Base-by-base conservation (phyloP, 2,113 vertebrate species). In the Perca fluviatilis region DNA sequence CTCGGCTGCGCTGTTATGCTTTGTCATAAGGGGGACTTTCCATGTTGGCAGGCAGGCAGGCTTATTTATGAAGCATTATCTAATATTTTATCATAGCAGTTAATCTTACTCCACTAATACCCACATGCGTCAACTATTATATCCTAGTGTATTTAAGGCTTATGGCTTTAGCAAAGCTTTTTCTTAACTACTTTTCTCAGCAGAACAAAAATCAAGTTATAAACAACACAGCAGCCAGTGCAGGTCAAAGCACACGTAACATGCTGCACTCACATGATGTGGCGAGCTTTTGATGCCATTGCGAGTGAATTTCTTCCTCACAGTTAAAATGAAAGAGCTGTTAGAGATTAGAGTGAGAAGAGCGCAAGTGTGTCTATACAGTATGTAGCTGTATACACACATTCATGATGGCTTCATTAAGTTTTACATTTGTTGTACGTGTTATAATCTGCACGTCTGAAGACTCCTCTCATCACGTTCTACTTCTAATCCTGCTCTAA, bases 91-190 rank as follows among this genome's bases (percentile, higher is more conserved):
- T 84, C 82, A 80, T 40, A 64, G 57, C 83, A 86, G 74, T 87
- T 88, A 86, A 91, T 92, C 89, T 87, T 50, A 75, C 73, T 86
- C 40, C 60, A 60, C 75, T 85, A 90, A 90, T 90, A 85, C 84
- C 46, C 69, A 2, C 57, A 87, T 85, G 72, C 64, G 21, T 75
- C 74, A 72, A 58, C 71, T 70, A 74, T 61, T 85, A 66, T 86
- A 75, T 80, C 54, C 21, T 30, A 50, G 64, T 80, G 71, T 74
- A 61, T 82, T 86, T 70, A 62, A 67, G 60, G 79, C 79, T 86
- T 87, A 74, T 27, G 73, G 68, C 15, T 80, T 64, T 51, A 61
- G 62, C 36, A 18, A 62, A 64, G 66, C 63, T 58, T 50, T 49
- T 56, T 57, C 13, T 14, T 25, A 46, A 46, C 40, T 63, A 43